These are phyloP conservation scores for Merops nubicus DNA, from an alignment of 2,113 vertebrate genomes.

Conservation along the genomic window DNA sequence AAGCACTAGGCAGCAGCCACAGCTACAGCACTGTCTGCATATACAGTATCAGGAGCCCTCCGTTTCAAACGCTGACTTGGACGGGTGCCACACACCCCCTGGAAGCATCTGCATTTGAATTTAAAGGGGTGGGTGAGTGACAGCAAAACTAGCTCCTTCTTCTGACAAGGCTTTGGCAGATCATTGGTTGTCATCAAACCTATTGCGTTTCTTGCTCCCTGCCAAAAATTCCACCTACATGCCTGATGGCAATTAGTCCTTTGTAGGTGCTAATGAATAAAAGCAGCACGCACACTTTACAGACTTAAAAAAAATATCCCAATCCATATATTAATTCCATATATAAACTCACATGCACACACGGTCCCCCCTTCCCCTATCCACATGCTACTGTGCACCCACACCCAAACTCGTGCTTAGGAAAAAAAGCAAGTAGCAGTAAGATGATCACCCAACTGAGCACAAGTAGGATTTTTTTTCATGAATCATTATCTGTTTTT, in stretches of 20 bases:
- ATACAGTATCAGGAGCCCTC: conserved; percentile 57
- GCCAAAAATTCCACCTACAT: conserved; percentile 85
- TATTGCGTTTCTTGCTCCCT: conserved; percentile 79
- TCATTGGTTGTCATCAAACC: conserved; percentile 83
- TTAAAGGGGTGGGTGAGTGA: conserved; percentile 83
- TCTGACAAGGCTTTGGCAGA: conserved; percentile 83
- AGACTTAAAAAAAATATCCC: conserved; percentile 73
- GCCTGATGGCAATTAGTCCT: conserved; percentile 85
- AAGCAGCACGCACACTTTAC: conserved; percentile 71
- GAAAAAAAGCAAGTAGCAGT: conserved; percentile 30
- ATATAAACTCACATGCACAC: conserved; percentile 57
- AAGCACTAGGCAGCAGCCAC: background rate
- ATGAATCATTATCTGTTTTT: conserved; percentile 68
- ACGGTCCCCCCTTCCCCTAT: conserved; percentile 23
- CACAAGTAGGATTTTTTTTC: conserved; percentile 37
- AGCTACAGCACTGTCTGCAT: conserved; percentile 1
- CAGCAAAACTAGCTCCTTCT: conserved; percentile 77
- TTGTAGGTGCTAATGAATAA: conserved; percentile 84
- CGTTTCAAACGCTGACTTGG: conserved; percentile 69
- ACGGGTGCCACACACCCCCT: conserved; percentile 64
- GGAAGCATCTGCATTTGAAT: conserved; percentile 83
- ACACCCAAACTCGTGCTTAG: conserved; percentile 36
- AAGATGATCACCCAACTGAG: conserved; percentile 35
- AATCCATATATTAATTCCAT: conserved; percentile 71
- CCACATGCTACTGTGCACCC: conserved; percentile 35